These are phyloP conservation scores for Oophaga sylvatica DNA, from an alignment of 2,797 vertebrate genomes.

Conservation along the genomic window DNA sequence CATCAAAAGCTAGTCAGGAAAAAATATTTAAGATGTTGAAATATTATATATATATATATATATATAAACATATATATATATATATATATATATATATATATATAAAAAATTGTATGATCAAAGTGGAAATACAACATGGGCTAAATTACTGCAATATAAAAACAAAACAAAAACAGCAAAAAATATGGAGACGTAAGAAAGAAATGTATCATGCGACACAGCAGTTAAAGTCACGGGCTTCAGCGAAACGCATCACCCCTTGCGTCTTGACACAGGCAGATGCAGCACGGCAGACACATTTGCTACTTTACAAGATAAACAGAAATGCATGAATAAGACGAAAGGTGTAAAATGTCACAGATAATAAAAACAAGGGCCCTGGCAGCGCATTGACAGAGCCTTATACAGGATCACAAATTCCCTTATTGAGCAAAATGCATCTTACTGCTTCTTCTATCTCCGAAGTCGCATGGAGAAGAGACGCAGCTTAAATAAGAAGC, in stretches of 20 bases:
- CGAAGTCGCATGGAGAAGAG: slow-evolving; percentile 38
- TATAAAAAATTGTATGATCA: background rate
- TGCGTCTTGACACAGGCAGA: slow-evolving; percentile 53
- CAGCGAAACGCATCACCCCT: slow-evolving; percentile 2
- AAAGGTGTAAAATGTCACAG: slow-evolving; percentile 79
- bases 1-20: background rate
- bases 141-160: background rate
- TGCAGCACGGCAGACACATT: slow-evolving; percentile 61
- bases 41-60: too few relatives aligned
- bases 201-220: background rate
- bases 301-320: slow-evolving; percentile 63
- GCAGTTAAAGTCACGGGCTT: background rate
- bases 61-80: too few relatives aligned
- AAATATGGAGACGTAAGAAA: background rate
- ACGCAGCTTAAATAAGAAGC: slow-evolving; percentile 63
- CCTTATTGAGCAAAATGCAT: slow-evolving; percentile 1
- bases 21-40: too few relatives aligned
- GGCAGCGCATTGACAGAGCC: slow-evolving; percentile 74
- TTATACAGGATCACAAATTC: slow-evolving; percentile 66
- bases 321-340: slow-evolving; percentile 84
- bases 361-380: slow-evolving; percentile 78
- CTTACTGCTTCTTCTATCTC: slow-evolving; percentile 26
- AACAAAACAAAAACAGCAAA: background rate
- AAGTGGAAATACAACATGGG: background rate
- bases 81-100: too few relatives aligned